Evolutionary conservation across 2,113 vertebrate species (phyloP), one percentile per base, ranked within the genome.

Genomic region (Pteropus alecto): DNA sequence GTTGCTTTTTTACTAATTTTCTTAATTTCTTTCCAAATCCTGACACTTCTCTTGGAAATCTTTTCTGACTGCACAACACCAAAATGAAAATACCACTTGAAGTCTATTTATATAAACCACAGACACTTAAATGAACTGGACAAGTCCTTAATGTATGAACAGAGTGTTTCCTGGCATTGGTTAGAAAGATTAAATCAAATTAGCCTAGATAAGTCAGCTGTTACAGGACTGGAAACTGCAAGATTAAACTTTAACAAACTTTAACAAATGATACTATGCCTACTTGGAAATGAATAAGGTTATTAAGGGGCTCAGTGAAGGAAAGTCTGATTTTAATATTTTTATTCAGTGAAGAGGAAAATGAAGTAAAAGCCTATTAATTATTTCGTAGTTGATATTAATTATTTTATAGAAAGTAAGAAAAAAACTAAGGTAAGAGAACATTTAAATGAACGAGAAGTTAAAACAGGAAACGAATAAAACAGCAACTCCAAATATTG

Each of bases 141-240:
- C 2, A 6, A 93, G 81, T 51, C 95, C 65, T 83, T 97, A 87
- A 89, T 94, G 73, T 83, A 95, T 43, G 82, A 95, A 97, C 82
- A 95, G 30, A 85, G 85, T 89, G 60, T 88, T 96, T 95, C 51
- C 68, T 92, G 93, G 93, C 73, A 96, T 94, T 6, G 16, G 54
- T 93, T 97, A 48, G 58, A 87, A 93, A 90, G 77, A 95, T 87
- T 94, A 97, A 94, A 94, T 97, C 77, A 89, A 97, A 97, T 97
- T 97, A 97, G 54, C 61, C 70, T 84, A 54, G n/a, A 89, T 86
- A 97, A 97, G 73, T 89, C 77, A 91, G 86, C 68, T 93, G 30
- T 87, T 94, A 76, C 35, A 93, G 73, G 58, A 94, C n/a, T 67
- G 73, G 63, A 90, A 95, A 93, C 82, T 92, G 77, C 74, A 93